Percentiles rank a stretch among this genome's conserved stretches.
These are phyloP conservation scores for Aphis craccivora DNA, from an alignment of 1,140 invertebrate genomes.

Conservation along the genomic window DNA sequence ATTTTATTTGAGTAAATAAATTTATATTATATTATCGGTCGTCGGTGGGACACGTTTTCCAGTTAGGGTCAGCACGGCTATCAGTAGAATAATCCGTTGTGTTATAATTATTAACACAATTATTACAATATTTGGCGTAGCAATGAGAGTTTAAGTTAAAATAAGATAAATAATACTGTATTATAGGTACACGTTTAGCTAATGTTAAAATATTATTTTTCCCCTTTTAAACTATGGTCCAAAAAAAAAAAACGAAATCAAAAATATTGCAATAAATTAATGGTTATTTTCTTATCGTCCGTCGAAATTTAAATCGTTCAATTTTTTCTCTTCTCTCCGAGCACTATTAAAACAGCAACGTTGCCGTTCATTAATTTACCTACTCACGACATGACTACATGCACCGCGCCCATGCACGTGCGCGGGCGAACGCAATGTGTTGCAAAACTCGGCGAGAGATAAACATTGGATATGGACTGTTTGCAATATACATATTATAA, in stretches of 20 bases:
- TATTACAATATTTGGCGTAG: not conserved
- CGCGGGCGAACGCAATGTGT: not conserved
- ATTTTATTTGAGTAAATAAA: not conserved
- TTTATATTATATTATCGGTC: too few species aligned
- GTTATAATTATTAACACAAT: not conserved
- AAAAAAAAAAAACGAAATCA: not conserved
- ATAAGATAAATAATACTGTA: not conserved
- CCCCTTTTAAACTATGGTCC: not conserved
- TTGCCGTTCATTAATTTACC: constrained; percentile 5
- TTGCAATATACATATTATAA: not conserved
- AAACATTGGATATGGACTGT: not conserved
- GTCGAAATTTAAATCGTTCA: not conserved
- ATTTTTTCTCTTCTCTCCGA: not conserved
- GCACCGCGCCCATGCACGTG: not conserved
- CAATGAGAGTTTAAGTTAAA: not conserved
- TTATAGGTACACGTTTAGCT: not conserved
- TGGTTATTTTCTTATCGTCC: not conserved
- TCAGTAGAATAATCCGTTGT: not conserved
- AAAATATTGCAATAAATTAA: not conserved
- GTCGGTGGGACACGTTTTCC: not conserved
- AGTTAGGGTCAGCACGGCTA: not conserved
- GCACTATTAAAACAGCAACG: constrained; percentile 19
- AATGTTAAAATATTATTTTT: not conserved
- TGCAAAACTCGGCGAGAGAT: constrained; percentile 36
- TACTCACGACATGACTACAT: not conserved